Base-by-base conservation (phyloP, 2,113 vertebrate species). In the Arizona elegans region DNA sequence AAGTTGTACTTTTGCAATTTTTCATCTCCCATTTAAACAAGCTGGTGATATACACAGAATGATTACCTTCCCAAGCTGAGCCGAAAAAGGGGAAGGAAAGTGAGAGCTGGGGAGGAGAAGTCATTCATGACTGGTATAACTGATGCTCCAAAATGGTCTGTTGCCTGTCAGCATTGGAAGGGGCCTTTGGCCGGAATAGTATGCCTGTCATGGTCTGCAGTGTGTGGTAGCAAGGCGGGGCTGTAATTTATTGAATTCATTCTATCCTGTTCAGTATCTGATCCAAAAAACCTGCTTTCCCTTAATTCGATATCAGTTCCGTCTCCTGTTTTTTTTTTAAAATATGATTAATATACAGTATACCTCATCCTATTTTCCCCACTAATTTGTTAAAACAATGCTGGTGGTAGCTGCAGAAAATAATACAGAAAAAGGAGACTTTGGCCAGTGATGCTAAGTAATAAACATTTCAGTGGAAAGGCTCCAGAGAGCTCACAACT, bases 1-100 rank as follows among this genome's bases (percentile, higher is more conserved):
- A 97, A 97, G 95, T 95, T 94, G 95, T 95, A 95, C 93, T 96
- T 97, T 91, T 88, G 92, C 95, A 95, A 95, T 96, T 96, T 96
- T 97, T 97, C 95, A 95, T 96, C 96, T 96, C 89, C 94, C 95
- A 88, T 95, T 97, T 96, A 97, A 97, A 97, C 95, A 96, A 96
- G 96, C 90, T 91, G 0, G 8, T 95, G 94, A 95, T 96, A 94
- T 91, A 95, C 91, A 65, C 89, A 92, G 89, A 96, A 93, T 94
- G 93, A 95, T 96, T 96, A 95, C 95, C 92, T 96, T 96, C 56
- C 87, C 0, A n/a, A 95, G 92, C 91, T 50, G 81, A 62, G 93
- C 54, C 56, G n/a, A 81, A 85, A 91, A 38, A 1, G 38, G 91
- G 29, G 43, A 17, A 26, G 52, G 62, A 53, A 87, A 59, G 86